Conservation (phyloP, 2,888 invertebrate genomes). For the Andrena marginata region DNA sequence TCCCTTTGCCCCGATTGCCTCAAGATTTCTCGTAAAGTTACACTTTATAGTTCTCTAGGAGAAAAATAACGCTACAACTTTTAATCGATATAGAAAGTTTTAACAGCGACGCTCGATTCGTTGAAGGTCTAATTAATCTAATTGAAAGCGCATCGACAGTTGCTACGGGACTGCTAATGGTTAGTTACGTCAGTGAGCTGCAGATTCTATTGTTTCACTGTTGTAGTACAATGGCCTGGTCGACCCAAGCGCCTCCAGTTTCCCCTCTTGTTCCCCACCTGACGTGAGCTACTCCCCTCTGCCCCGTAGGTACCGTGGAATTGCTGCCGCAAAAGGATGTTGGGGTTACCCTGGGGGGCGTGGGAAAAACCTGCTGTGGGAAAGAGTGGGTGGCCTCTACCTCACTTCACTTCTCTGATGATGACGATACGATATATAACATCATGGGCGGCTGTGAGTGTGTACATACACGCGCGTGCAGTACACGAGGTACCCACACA, state of each 20-base stretch:
- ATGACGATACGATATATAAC: slow-evolving; percentile 77
- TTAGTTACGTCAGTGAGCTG: slow-evolving; percentile 67
- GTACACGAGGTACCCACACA: slow-evolving; percentile 20
- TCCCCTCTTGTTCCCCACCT: slow-evolving; percentile 70
- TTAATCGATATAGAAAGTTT: background rate
- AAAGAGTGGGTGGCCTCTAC: slow-evolving; percentile 91
- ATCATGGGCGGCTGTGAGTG: slow-evolving; percentile 41
- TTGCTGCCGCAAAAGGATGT: slow-evolving; percentile 88
- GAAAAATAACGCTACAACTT: background rate
- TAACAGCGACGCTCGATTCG: background rate
- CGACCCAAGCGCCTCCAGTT: slow-evolving; percentile 80
- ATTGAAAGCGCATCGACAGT: background rate
- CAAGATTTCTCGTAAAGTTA: background rate
- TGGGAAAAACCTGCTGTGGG: slow-evolving; percentile 93
- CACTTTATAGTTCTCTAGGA: background rate
- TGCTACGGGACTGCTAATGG: background rate
- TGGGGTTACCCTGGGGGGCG: slow-evolving; percentile 92
- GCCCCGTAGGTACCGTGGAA: slow-evolving; percentile 76
- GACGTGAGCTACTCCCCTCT: slow-evolving; percentile 65
- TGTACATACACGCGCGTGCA: slow-evolving; percentile 21
- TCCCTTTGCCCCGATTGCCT: too few species aligned
- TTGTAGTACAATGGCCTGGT: slow-evolving; percentile 77
- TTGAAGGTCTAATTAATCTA: background rate
- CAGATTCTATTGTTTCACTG: slow-evolving; percentile 84
- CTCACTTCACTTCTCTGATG: slow-evolving; percentile 86